Base-by-base conservation (phyloP, 1,140 invertebrate genomes). In the Drosophila hydei region DNA sequence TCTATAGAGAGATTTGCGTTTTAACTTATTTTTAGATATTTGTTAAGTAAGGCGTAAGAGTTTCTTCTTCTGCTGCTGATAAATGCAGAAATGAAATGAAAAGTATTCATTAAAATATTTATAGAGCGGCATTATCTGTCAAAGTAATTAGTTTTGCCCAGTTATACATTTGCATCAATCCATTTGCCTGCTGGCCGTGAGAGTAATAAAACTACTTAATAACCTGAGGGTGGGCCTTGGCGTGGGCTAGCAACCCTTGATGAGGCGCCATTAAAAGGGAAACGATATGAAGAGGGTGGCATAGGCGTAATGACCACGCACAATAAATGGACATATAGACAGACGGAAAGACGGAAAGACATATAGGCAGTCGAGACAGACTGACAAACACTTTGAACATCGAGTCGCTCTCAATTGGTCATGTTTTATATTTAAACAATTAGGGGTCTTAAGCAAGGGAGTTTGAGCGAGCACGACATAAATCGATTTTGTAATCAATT, bases 401-500 rank as follows among this genome's bases (percentile, higher is more conserved):
- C 38, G 59, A 43, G 48, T 73, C 65, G 56, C 52, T 54, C 58
- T 72, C 63, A 54, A 58, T 58, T 54, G 56, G 19, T 55, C 58
- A 45, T 56, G 67, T 72, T 71, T 71, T 79, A 65, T 67, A 68
- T 75, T 80, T 69, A 60, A 69, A 68, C 74, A 87, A 76, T 74
- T 73, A 69, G 45, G 42, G 50, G 38, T 43, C 68, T 59, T 43
- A 51, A 50, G 47, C 16, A 56, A 69, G 77, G 43, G 74, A 43
- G 70, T 21, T 61, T 52, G 45, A 63, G 42, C 65, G 61, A 61
- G 21, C 81, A 77, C 83, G 75, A 54, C 75, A 72, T 76, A 67
- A 88, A 87, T 87, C 83, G 83, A 87, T 87, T 87, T 87, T 87
- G 84, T 79, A 87, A 87, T 87, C 88, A 87, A 42, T 79, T 84